phyloP scores from a whole-genome alignment of 2,113 vertebrate genomes.

The Caloenas nicobarica region DNA sequence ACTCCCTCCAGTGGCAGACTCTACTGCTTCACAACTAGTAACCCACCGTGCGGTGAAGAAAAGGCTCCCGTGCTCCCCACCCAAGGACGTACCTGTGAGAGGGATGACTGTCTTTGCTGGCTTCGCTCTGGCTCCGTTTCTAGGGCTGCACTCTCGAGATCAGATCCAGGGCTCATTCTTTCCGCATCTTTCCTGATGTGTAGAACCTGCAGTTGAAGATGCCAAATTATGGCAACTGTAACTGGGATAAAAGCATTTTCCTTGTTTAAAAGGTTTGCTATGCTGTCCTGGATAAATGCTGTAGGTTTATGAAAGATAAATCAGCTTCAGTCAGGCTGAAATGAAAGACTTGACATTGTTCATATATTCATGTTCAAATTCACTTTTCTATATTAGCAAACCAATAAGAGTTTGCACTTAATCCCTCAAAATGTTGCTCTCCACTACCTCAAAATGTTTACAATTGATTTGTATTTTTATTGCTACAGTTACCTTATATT shows the following conservation, averaged over 20 bases:
- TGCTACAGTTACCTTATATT: neutral
- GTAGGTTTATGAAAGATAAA: neutral
- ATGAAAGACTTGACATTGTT: neutral
- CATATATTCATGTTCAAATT: neutral
- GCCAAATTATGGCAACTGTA: neutral
- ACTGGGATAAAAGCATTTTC: neutral
- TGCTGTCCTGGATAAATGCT: neutral
- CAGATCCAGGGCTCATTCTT: neutral
- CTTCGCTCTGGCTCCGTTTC: neutral
- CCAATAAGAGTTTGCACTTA: neutral
- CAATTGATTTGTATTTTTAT: neutral
- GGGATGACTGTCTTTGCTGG: neutral
- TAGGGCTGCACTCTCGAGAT: neutral
- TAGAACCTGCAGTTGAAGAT: slow-evolving; percentile 61
- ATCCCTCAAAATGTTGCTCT: neutral
- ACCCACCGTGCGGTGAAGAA: rapidly evolving
- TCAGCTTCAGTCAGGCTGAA: neutral
- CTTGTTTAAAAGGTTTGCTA: neutral
- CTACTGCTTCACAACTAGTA: neutral
- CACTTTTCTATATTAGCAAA: neutral
- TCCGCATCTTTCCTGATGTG: slow-evolving; percentile 30
- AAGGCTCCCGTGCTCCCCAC: neutral
- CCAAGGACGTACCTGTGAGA: neutral
- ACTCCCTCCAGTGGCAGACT: slow-evolving; percentile 36
- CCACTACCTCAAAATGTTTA: neutral